Conservation (phyloP, 2,797 vertebrate genomes). For the Crocodylus rhombifer region DNA sequence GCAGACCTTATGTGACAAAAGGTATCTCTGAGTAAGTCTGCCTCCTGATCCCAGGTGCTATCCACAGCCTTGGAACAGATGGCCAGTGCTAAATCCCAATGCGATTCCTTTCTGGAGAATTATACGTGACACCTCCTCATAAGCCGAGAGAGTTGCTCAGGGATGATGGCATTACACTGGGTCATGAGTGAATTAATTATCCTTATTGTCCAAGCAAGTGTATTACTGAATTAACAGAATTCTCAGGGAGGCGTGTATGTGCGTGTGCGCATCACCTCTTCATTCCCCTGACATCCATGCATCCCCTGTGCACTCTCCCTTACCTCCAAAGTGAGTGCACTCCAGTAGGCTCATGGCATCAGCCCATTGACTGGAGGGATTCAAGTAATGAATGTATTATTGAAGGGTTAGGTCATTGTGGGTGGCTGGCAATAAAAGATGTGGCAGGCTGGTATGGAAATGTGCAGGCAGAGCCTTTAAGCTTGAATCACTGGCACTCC, state of each 20-base stretch:
- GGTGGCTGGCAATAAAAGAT: not conserved
- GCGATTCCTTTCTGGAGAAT: not conserved
- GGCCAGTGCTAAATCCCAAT: not conserved
- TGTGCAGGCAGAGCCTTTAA: not conserved
- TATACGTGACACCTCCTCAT: not conserved
- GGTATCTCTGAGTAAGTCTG: not conserved
- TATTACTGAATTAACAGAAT: slow-evolving; percentile 26
- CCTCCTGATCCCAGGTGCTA: not conserved
- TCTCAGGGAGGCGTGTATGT: slow-evolving; percentile 10
- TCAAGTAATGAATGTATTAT: not conserved
- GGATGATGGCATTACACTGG: not conserved
- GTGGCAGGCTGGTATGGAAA: not conserved
- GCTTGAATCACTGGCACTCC: not conserved
- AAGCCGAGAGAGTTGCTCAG: slow-evolving; percentile 22
- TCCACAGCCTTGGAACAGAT: not conserved
- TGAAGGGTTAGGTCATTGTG: not conserved
- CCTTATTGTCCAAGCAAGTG: not conserved
- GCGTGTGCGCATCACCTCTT: not conserved
- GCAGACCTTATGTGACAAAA: not conserved
- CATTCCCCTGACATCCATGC: too few relatives aligned
- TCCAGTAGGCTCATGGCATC: slow-evolving; percentile 34
- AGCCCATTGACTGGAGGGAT: slow-evolving; percentile 38
- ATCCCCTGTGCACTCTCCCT: not conserved
- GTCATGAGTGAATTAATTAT: not conserved
- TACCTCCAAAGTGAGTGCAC: slow-evolving; percentile 41